phyloP scores from a whole-genome alignment of 2,888 invertebrate species.

The Drosophila stalkeri region DNA sequence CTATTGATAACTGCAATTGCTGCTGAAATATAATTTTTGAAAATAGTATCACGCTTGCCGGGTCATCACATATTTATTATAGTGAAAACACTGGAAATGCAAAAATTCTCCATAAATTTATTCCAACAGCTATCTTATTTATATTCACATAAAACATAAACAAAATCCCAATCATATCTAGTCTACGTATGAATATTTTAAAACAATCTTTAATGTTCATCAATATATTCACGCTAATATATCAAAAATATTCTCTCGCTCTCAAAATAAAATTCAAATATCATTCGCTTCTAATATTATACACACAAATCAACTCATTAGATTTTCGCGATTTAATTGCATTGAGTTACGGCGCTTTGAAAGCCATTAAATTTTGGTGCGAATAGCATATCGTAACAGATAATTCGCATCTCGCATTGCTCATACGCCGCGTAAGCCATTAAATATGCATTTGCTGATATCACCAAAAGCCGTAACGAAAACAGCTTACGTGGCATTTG shows the following conservation, averaged over 20 bases:
- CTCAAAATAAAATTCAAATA: neutral
- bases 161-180: neutral
- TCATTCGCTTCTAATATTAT: neutral
- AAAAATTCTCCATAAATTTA: fast-evolving
- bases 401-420: conserved; percentile 53
- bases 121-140: neutral
- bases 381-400: conserved; percentile 36
- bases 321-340: conserved; percentile 11
- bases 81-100: neutral
- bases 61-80: neutral
- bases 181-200: neutral
- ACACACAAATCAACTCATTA: conserved; percentile 14
- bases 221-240: neutral
- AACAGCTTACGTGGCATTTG: conserved; percentile 73
- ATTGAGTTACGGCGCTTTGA: conserved; percentile 44
- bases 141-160: neutral
- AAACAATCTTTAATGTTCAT: neutral
- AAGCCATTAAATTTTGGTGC: conserved; percentile 34
- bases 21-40: neutral
- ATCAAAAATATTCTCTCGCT: neutral
- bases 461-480: conserved; percentile 76
- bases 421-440: conserved; percentile 74
- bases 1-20: neutral
- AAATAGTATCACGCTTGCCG: neutral
- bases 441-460: conserved; percentile 80